These are phyloP conservation scores for Trypoxylus dichotomus DNA, from an alignment of 1,140 invertebrate species.

Conservation along the genomic window DNA sequence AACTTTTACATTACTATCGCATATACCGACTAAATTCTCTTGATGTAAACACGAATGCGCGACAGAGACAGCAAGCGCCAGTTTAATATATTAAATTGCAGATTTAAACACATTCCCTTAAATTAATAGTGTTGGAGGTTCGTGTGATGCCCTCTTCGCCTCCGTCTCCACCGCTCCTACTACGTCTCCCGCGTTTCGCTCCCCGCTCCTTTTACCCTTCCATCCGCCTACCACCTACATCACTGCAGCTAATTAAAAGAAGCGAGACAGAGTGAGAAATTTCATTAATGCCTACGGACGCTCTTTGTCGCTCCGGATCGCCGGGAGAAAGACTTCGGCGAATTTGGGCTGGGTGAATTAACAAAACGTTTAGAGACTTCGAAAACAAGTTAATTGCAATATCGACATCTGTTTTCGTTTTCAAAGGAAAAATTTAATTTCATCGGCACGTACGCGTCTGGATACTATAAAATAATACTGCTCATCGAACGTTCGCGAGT, in stretches of 20 bases:
- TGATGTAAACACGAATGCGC: neutral
- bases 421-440: slow-evolving; percentile 17
- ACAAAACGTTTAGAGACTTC: slow-evolving; percentile 13
- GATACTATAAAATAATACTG: neutral
- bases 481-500: neutral
- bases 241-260: slow-evolving; percentile 23
- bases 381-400: slow-evolving; percentile 25
- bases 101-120: slow-evolving; percentile 25
- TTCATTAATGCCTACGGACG: slow-evolving; percentile 12
- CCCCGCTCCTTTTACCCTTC: neutral
- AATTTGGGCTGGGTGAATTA: slow-evolving; percentile 2
- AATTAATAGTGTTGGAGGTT: slow-evolving; percentile 24
- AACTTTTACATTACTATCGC: neutral
- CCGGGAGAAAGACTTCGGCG: neutral
- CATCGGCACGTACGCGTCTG: neutral
- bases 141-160: neutral
- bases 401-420: slow-evolving; percentile 24
- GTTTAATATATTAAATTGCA: slow-evolving; percentile 25
- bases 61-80: neutral
- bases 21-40: neutral
- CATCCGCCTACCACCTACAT: neutral
- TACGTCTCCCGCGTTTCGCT: neutral
- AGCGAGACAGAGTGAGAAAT: slow-evolving; percentile 20
- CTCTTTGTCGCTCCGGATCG: neutral
- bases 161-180: neutral